Evolutionary conservation across 2,113 vertebrate genomes (phyloP), one percentile per base, ranked within the genome.

Genomic region (Myiagra hebetior): DNA sequence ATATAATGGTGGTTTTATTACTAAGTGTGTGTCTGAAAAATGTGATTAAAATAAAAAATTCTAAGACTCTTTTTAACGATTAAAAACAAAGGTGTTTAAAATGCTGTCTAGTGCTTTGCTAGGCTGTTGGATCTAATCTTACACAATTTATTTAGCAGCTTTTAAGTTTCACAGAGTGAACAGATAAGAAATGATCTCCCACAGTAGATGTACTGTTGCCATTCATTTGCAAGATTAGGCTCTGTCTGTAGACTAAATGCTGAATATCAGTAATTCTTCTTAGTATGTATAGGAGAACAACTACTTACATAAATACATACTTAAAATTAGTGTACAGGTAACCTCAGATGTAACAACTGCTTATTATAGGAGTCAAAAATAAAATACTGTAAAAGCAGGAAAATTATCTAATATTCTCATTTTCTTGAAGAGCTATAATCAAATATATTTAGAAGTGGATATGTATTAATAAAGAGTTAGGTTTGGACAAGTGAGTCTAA

Each of bases 1-100:
- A 97, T 98, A 95, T 97, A 96, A 97, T 98, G 97, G 96, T 97
- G 95, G 85, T 97, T 91, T 97, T 97, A 91, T 96, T 97, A 96
- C 94, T 96, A 92, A 97, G 80, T 97, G 96, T 98, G 92, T 98
- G 93, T 91, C 96, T 98, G 90, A 79, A 97, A 97, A 88, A 91
- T 70, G 6, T 88, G 70, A 86, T 92, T 95, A 56, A 10, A 82
- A 87, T 37, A 85, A 91, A 79, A 91, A 88, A 41, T 24, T 70
- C 17, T 44, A 35, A 73, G 72, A 60, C 47, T 95, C 7, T 65
- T 21, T 84, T 57, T 72, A 73, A 42, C 84, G 46, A 41, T 91
- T 56, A 19, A 42, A n/a, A 53, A 78, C 47, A 64, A 53, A 44
- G 17, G 28, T 20, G 6, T 28, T 78, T 88, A n/a, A 69, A 96